Percentiles rank a stretch among this genome's conserved stretches.
phyloP scores from a whole-genome alignment of 2,888 invertebrate genomes.

The Dorcus parallelipipedus region DNA sequence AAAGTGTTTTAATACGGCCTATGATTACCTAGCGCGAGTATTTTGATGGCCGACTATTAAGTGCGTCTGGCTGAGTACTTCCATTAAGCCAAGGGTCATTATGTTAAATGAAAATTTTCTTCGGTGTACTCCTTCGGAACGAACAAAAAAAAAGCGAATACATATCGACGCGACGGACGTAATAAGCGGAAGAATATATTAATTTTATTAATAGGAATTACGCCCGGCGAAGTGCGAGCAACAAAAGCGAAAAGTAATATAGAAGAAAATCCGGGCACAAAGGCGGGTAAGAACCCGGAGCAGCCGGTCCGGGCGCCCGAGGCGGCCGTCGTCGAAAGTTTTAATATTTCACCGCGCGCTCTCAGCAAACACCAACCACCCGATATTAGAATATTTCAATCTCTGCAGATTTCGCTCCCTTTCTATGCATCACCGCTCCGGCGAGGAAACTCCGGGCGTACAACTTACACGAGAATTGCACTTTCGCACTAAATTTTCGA shows the following conservation, averaged over 20 bases:
- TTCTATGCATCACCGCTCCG: slow-evolving; percentile 13
- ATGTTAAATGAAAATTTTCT: background rate
- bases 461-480: no score
- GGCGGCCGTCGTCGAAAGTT: slow-evolving; percentile 31
- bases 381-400: slow-evolving; percentile 50
- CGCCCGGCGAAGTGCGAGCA: background rate
- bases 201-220: no score
- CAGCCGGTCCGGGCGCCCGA: slow-evolving; percentile 26
- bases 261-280: slow-evolving; percentile 12
- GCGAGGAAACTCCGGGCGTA: slow-evolving; percentile 1
- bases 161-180: no score
- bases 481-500: no score
- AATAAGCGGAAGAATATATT: no score
- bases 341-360: slow-evolving; percentile 37
- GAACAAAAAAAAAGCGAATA: no score
- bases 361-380: slow-evolving; percentile 34
- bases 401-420: slow-evolving; percentile 41
- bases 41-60: background rate
- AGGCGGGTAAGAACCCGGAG: slow-evolving; percentile 2
- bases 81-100: background rate
- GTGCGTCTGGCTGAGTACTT: background rate
- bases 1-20: no score
- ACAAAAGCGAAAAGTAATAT: slow-evolving; percentile 5
- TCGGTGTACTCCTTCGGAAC: background rate
- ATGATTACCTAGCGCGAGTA: background rate